Base-by-base conservation (phyloP, 2,797 vertebrate species). In the Leptodactylus fallax region DNA sequence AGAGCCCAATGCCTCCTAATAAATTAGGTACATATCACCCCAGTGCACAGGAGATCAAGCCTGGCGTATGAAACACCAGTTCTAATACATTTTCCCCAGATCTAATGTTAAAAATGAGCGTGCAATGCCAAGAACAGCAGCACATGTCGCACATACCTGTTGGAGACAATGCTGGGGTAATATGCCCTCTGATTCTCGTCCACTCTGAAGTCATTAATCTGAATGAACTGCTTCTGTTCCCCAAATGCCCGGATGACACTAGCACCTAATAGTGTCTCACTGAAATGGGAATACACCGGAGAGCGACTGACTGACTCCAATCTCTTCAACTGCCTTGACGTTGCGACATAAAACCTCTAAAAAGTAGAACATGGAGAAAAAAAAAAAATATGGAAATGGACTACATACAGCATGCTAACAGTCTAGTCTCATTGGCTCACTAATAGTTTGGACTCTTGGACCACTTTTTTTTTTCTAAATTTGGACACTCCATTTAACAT, bases 161-260 rank as follows among this genome's bases (percentile, higher is more conserved):
- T 99, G 51, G 98, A 97, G 23, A 98, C 96, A 5, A 99, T 98
- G 94, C 98, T 94, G 27, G 98, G 97, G 88, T 95, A 99, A 88
- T 99, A 99, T 58, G 97, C 97, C 91, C 96, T 98, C 94, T 99
- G 98, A 91, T 99, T 99, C 91, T 97, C 95, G 81, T 99, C 98
- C 89, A 99, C 96, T 58, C 96, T 95, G 67, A 90, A 61, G 91
- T 99, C 97, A 0, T 97, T 99, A 93, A 97, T 96, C 13, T 0
- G 79, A 90, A 98, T 97, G 90, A 99, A 99, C 16, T 97, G 96
- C 0, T 95, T 89, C 93, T 99, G 96, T 77, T 98, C 97, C 17
- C 94, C 93, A 0, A 99, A 99, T 82, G 98, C 98, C 0, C 98
- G 94, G 91, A 99, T 99, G 81, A 99, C 96, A 0, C 97, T 97